These are phyloP conservation scores for Anthopleura sola DNA, from an alignment of 64 coral and sea anemone genomes.

Conservation along the genomic window DNA sequence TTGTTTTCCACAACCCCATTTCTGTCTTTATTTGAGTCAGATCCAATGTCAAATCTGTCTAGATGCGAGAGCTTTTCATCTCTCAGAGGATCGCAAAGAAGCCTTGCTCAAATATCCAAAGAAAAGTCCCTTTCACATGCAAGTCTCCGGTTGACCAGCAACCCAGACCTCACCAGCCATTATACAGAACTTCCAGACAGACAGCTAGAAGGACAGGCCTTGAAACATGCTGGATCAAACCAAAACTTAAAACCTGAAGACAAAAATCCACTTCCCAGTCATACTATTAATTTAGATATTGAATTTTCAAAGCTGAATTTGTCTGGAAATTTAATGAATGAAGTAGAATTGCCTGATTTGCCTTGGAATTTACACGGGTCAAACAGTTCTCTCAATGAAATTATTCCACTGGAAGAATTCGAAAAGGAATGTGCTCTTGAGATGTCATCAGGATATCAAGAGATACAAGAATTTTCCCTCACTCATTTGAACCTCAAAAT, in stretches of 20 bases:
- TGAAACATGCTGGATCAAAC: not conserved
- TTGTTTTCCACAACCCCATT: slow-evolving; percentile 79
- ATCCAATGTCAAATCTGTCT: not conserved
- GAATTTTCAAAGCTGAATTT: slow-evolving; percentile 86
- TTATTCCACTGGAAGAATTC: slow-evolving; percentile 84
- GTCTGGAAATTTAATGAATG: slow-evolving; percentile 71
- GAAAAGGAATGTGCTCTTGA: slow-evolving; percentile 95
- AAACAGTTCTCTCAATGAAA: slow-evolving; percentile 64
- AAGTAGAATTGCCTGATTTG: slow-evolving; percentile 36
- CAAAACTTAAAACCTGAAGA: not conserved
- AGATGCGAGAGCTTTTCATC: not conserved
- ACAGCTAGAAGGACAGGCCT: not conserved
- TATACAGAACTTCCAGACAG: slow-evolving; percentile 23
- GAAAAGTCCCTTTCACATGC: slow-evolving; percentile 14
- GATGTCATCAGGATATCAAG: slow-evolving; percentile 74
- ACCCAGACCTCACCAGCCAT: slow-evolving; percentile 21
- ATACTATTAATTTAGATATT: slow-evolving; percentile 43
- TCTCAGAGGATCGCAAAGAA: slow-evolving; percentile 1
- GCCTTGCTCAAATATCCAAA: not conserved
- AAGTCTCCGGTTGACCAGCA: not conserved
- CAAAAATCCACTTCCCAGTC: slow-evolving; percentile 9
- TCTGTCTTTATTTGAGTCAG: slow-evolving; percentile 51
- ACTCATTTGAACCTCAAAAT: slow-evolving; percentile 90
- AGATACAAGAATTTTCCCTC: slow-evolving; percentile 89
- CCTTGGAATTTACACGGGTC: slow-evolving; percentile 58